Evolutionary conservation across 37 sponge, comb jelly and placozoan genomes (phyloP), one percentile per base, ranked within the genome.

Genomic region (Axinella damicornis): DNA sequence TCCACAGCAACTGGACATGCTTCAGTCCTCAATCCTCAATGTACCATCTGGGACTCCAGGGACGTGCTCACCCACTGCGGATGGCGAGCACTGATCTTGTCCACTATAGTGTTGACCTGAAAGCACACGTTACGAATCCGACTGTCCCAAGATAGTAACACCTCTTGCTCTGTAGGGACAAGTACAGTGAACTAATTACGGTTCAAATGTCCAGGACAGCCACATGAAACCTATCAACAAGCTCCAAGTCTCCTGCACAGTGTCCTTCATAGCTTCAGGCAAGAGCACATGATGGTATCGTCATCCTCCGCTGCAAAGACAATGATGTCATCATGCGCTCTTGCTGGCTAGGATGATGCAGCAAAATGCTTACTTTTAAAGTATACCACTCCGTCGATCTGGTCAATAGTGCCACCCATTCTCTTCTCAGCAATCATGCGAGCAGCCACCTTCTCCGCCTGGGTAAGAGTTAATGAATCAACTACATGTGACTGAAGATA

Each of bases 401-500:
- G 99, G 70, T 98, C 99, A 34, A 98, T 96, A 62, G 86, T 83
- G 15, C 99, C 99, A 55, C 31, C 34, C 93, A 98, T 98, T 54
- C 99, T 71, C 35, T 81, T 78, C 72, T 98, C 99, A 60, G 88
- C 77, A 28, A 98, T 98, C 99, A 98, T 98, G 32, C 94, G 80
- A 32, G 97, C 90, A 33, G 95, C 91, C 27, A 96, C 95, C 61
- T 87, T 98, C 84, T 98, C 99, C 57, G 99, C 99, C 93, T 98
- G 63, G 9, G 46, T 12, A 76, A 63, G 22, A n/a, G n/a, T n/a
- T n/a, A n/a, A 37, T 16, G 59, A 16, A 41, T n/a, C 24, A 73
- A 20, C 17, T 38, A 77, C 15, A 62, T 20, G 37, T 19, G 34
- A 76, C 34, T 20, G 13, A 13, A 64, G 24, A 22, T 11, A 64